Percentiles rank a stretch among this genome's conserved stretches.
Conservation (phyloP, 2,888 invertebrate genomes). For the Lasius platythorax region DNA sequence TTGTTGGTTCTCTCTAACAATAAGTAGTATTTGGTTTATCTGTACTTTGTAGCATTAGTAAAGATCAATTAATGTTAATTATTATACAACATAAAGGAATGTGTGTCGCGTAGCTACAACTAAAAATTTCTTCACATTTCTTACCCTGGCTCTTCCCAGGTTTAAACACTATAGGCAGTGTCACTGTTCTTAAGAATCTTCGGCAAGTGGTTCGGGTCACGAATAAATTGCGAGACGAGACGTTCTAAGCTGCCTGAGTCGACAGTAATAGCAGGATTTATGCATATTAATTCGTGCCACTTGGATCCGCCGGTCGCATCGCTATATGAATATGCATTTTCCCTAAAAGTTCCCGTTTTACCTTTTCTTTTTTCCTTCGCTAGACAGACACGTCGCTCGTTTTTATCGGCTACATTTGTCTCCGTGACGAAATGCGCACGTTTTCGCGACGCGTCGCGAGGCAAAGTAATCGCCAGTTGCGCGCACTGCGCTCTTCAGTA, state of each 20-base stretch:
- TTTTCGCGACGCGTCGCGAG: slow-evolving; percentile 64
- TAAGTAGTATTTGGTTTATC: not conserved
- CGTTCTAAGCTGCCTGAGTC: slow-evolving; percentile 52
- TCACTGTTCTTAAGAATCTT: slow-evolving; percentile 28
- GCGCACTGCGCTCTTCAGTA: slow-evolving; percentile 63
- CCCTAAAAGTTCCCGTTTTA: slow-evolving; percentile 72
- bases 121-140: slow-evolving; percentile 15
- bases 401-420: slow-evolving; percentile 53
- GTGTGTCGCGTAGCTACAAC: not conserved
- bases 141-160: not conserved
- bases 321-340: slow-evolving; percentile 80
- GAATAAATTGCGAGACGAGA: slow-evolving; percentile 40
- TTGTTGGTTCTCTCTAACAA: not conserved
- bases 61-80: not conserved
- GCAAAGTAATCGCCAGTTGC: slow-evolving; percentile 44
- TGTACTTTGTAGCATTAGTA: not conserved
- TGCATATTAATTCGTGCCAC: slow-evolving; percentile 83
- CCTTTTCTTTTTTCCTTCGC: slow-evolving; percentile 14
- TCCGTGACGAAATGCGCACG: slow-evolving; percentile 49
- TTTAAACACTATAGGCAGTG: not conserved
- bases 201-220: slow-evolving; percentile 24
- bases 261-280: slow-evolving; percentile 77
- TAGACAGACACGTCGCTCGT: slow-evolving; percentile 56
- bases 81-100: not conserved
- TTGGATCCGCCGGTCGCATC: slow-evolving; percentile 69